A percentile compares a stretch with the other conserved stretches of the same genome.
Conservation (phyloP, 2,797 vertebrate species). For the Taenioides sp. region DNA sequence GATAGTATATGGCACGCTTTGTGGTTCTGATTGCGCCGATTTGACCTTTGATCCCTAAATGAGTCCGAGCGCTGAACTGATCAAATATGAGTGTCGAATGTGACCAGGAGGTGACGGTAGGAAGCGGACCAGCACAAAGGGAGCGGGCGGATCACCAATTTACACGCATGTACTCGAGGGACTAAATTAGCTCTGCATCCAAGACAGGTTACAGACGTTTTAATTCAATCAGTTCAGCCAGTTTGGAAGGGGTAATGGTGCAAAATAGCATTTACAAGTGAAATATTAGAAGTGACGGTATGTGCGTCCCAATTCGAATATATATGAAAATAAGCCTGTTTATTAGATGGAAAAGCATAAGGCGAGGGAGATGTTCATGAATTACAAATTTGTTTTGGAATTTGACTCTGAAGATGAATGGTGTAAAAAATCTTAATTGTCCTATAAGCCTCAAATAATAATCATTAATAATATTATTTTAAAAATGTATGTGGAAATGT, state of each 20-base stretch:
- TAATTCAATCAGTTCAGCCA: constrained; percentile 12
- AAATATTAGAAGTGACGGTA: constrained; percentile 12
- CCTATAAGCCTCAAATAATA: not conserved
- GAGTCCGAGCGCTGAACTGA: constrained; percentile 46
- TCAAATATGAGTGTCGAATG: constrained; percentile 42
- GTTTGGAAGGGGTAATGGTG: not conserved
- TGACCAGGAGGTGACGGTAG: constrained; percentile 28
- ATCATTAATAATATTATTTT: too few species aligned
- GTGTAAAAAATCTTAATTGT: not conserved
- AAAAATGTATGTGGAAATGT: too few species aligned
- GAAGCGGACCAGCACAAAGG: not conserved
- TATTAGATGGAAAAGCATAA: not conserved
- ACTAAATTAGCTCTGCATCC: constrained; percentile 10
- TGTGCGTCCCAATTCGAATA: not conserved
- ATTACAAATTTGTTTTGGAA: not conserved
- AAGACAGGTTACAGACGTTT: constrained; percentile 17
- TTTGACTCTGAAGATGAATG: not conserved
- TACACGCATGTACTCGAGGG: constrained; percentile 10
- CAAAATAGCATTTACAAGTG: constrained; percentile 13
- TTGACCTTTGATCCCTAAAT: constrained; percentile 63
- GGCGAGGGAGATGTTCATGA: not conserved
- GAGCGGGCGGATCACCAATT: not conserved
- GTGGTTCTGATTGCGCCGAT: constrained; percentile 58
- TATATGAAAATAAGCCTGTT: constrained; percentile 16
- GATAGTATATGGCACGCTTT: constrained; percentile 52